Percentiles rank a stretch among this genome's conserved stretches.
Evolutionary conservation across 2,888 invertebrate species (phyloP).

Genomic region (Plebejus anna): DNA sequence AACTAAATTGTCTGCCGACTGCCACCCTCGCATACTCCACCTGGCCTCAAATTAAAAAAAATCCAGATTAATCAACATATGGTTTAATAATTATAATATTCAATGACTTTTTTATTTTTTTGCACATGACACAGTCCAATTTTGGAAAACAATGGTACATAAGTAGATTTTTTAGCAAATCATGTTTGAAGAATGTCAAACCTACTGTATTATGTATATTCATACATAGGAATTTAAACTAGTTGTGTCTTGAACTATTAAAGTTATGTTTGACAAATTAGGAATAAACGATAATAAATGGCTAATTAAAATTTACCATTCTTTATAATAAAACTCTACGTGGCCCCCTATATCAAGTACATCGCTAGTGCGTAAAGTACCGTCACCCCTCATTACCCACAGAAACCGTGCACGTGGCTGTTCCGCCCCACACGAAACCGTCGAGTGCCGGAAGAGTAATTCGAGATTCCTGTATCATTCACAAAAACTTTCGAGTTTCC

Average conservation of each 20-base stretch:
- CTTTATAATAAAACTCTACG: not conserved
- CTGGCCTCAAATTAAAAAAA: conserved; percentile 22
- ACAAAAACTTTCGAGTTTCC: conserved; percentile 15
- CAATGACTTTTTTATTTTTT: not conserved
- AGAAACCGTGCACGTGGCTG: conserved; percentile 45
- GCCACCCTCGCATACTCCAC: conserved; percentile 30
- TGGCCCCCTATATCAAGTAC: not conserved
- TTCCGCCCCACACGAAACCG: conserved; percentile 32
- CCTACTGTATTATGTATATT: not conserved
- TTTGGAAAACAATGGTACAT: not conserved
- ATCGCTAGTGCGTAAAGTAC: conserved; percentile 10
- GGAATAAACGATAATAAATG: no score
- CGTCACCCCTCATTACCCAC: conserved; percentile 37
- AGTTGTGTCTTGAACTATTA: no score
- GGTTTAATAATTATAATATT: conserved; percentile 24
- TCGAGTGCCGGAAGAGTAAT: conserved; percentile 18
- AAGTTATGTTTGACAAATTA: no score
- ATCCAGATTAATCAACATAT: conserved; percentile 28
- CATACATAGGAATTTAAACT: no score
- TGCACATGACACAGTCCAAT: not conserved
- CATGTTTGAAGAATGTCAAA: not conserved
- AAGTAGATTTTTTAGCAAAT: not conserved
- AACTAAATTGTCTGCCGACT: conserved; percentile 28
- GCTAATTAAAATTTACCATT: not conserved
- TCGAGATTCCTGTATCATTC: conserved; percentile 20